Evolutionary conservation across 1,140 invertebrate species (phyloP).

Genomic region (Neodiprion fabricii): DNA sequence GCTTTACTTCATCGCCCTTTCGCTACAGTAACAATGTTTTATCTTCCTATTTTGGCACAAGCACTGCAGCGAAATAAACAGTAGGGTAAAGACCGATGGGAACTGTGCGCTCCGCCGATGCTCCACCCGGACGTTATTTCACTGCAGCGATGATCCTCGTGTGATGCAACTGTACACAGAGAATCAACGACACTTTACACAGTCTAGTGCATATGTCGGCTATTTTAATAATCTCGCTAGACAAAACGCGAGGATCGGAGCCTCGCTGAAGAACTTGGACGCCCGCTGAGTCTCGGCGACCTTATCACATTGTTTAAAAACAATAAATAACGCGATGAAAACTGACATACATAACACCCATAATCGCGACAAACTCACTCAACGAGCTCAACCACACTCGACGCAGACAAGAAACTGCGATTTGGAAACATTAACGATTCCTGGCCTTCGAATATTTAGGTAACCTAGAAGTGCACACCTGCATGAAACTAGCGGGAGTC

Average conservation of each 20-base stretch:
- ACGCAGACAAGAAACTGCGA: neutral
- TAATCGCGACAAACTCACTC: neutral
- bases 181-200: neutral
- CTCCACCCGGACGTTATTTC: neutral
- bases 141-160: neutral
- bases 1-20: constrained; percentile 51
- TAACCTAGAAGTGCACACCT: no score
- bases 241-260: no score
- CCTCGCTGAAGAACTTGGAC: no score
- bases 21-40: constrained; percentile 16
- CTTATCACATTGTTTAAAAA: neutral
- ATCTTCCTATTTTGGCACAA: neutral
- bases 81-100: no score
- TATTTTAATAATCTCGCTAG: no score
- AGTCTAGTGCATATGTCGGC: neutral
- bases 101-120: no score
- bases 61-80: neutral
- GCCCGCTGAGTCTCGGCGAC: no score
- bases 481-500: no score
- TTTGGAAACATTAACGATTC: neutral
- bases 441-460: no score
- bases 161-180: neutral
- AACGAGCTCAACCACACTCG: neutral
- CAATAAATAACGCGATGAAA: neutral
- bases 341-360: neutral